Conservation (phyloP, 2,888 invertebrate genomes). For the Listrodromus nycthemerus region DNA sequence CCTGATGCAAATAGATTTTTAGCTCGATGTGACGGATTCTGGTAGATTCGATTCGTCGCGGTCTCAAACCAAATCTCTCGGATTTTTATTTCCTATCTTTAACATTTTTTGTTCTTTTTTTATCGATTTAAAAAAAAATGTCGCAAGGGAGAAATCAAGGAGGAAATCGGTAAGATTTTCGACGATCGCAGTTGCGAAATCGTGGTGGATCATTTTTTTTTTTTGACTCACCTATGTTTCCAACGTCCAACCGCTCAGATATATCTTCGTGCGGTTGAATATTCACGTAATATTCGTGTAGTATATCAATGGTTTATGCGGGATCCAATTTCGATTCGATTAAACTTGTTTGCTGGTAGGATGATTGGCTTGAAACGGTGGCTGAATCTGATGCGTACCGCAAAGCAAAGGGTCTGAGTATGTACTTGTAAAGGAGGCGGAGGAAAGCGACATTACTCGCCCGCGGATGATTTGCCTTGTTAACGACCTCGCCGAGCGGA, state of each 20-base stretch:
- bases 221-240: not conserved
- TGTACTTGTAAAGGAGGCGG: conserved; percentile 66
- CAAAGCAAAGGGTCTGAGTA: conserved; percentile 66
- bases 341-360: conserved; percentile 67
- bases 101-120: too few species aligned
- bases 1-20: not conserved
- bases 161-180: too few species aligned
- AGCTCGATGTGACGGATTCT: not conserved
- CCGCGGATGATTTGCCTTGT: conserved; percentile 73
- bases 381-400: conserved; percentile 58
- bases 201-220: too few species aligned
- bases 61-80: not conserved
- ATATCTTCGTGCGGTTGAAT: not conserved
- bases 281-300: not conserved
- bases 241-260: not conserved
- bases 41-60: not conserved
- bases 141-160: too few species aligned
- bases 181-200: too few species aligned
- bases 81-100: not conserved
- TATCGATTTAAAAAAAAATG: too few species aligned
- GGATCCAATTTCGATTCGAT: conserved; percentile 71
- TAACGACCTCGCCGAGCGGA: conserved; percentile 74
- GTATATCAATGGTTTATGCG: conserved; percentile 37
- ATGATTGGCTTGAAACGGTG: conserved; percentile 68
- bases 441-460: conserved; percentile 71